Percentiles rank a stretch among this genome's conserved stretches.
Conservation (phyloP, 2,888 invertebrate species). For the Cerastis rubricosa region DNA sequence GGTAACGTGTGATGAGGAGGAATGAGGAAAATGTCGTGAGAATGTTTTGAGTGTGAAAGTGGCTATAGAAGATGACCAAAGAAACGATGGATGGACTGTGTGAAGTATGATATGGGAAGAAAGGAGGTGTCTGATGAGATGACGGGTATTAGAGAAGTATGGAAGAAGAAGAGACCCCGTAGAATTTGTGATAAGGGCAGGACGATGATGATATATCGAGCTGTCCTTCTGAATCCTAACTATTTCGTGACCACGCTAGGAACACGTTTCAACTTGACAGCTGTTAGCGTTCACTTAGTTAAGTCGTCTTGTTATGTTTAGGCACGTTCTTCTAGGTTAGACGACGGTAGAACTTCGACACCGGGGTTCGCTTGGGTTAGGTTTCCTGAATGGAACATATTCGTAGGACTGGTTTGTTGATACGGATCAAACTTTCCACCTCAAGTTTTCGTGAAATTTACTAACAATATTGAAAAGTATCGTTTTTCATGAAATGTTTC, state of each 20-base stretch:
- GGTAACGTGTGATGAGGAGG: neutral
- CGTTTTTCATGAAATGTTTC: too few relatives aligned
- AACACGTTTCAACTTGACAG: conserved; percentile 60
- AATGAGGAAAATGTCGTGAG: neutral
- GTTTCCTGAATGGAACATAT: neutral
- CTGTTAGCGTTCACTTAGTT: conserved; percentile 66
- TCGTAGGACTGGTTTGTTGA: neutral
- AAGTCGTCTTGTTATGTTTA: conserved; percentile 73
- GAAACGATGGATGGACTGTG: neutral
- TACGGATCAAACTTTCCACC: neutral
- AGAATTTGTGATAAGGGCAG: neutral
- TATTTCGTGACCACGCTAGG: neutral
- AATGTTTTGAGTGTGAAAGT: neutral
- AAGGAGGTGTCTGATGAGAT: neutral
- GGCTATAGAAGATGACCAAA: neutral
- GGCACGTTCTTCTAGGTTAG: conserved; percentile 65
- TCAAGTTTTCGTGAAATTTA: too few relatives aligned
- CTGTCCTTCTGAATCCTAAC: neutral
- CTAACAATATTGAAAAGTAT: too few relatives aligned
- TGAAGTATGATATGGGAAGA: neutral
- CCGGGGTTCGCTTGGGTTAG: conserved; percentile 20
- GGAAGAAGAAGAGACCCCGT: neutral
- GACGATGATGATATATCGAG: neutral
- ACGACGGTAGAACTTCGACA: conserved; percentile 40
- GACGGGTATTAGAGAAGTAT: neutral